Evolutionary conservation across 1,140 invertebrate genomes (phyloP), one percentile per base, ranked within the genome.

Genomic region (Probaryconus sp.): DNA sequence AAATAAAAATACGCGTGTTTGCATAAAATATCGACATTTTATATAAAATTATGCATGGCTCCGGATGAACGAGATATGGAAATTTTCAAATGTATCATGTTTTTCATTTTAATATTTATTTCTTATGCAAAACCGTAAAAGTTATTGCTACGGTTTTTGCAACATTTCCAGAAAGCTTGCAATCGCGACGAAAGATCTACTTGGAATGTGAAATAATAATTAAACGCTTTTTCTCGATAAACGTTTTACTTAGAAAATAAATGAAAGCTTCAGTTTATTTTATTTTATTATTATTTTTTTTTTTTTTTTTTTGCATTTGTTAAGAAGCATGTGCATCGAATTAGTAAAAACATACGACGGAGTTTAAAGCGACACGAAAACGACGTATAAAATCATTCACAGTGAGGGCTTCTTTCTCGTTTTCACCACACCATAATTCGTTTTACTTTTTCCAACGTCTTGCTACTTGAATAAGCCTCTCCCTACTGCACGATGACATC

Each of bases 401-500:
- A 24, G 3, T 24, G 3, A 3, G 3, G 3, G 21, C 26, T 20
- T 42, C 37, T 53, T 30, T 58, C 40, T 58, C 53, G 18, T 35
- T 40, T 28, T 30, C 50, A 40, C 6, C 24, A 40, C 14, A 42
- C 37, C 37, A 55, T 30, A 55, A 55, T 42, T 55, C 50, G 37
- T 42, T 40, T 38, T 30, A 30, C 37, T 55, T 40, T 55, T 55
- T 31, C 37, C 21, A 13, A 24, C 33, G 17, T 56, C 37, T 55
- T 61, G 51, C 55, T 60, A 43, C 63, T 38, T 65, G 70, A 55
- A 74, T 70, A 71, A 69, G 51, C 61, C 37, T 73, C 47, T 58
- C 56, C 31, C 47, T 21, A 31, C 56, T 37, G 14, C 53, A 70
- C 69, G 76, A 78, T 78, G 76, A 75, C 76, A 76, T 78, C 76